Conservation (phyloP, 2,888 invertebrate species). For the Parascotia fuliginaria region DNA sequence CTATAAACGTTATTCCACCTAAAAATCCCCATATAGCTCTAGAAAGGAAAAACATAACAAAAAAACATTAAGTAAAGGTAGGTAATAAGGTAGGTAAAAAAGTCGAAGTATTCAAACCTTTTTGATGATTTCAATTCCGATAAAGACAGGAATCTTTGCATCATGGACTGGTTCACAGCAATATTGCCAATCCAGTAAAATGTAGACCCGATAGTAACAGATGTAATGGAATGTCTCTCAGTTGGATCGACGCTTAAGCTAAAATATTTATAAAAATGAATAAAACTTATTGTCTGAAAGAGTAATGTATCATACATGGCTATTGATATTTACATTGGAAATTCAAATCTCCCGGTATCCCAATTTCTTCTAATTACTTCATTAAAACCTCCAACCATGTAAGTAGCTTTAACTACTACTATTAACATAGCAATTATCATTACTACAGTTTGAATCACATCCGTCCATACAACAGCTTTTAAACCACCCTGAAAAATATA, state of each 20-base stretch:
- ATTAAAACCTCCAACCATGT: conserved; percentile 87
- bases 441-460: conserved; percentile 88
- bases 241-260: conserved; percentile 89
- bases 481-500: conserved; percentile 85
- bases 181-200: conserved; percentile 90
- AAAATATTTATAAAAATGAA: conserved; percentile 12
- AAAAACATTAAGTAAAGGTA: background rate
- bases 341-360: conserved; percentile 86
- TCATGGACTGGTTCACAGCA: conserved; percentile 92
- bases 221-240: conserved; percentile 90
- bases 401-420: conserved; percentile 87
- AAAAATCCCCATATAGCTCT: conserved; percentile 90
- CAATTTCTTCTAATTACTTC: conserved; percentile 85
- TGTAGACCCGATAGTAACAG: conserved; percentile 89
- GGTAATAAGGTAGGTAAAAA: background rate
- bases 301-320: too few species aligned
- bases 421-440: conserved; percentile 89
- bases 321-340: conserved; percentile 79
- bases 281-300: too few species aligned
- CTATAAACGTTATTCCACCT: conserved; percentile 87
- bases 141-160: conserved; percentile 90
- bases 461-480: conserved; percentile 90
- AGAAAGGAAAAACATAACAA: conserved; percentile 39
- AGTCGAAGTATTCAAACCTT: conserved; percentile 41
- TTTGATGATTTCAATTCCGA: conserved; percentile 87